Evolutionary conservation across 1,140 invertebrate species (phyloP).

Genomic region (Hydropsyche tenuis): DNA sequence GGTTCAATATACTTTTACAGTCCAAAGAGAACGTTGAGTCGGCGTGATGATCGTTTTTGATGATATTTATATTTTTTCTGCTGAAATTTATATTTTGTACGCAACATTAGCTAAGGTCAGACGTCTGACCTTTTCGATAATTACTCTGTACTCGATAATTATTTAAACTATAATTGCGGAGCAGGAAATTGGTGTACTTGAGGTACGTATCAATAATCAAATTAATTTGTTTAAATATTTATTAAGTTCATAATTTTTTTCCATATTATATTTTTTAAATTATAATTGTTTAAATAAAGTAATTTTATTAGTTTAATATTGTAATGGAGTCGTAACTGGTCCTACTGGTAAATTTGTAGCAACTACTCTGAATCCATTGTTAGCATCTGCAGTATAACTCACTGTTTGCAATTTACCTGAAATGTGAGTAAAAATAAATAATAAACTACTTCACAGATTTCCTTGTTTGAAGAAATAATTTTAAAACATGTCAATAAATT

Average conservation of each 20-base stretch:
- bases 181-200: too few relatives aligned
- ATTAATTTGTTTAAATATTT: too few relatives aligned
- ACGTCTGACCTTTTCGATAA: slow-evolving; percentile 28
- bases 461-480: too few relatives aligned
- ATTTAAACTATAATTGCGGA: background rate
- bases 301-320: background rate
- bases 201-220: too few relatives aligned
- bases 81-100: slow-evolving; percentile 10
- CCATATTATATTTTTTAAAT: background rate
- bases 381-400: slow-evolving; percentile 65
- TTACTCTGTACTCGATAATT: background rate
- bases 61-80: background rate
- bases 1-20: too few relatives aligned
- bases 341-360: slow-evolving; percentile 65
- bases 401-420: slow-evolving; percentile 61
- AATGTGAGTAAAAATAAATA: slow-evolving; percentile 10
- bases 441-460: too few relatives aligned
- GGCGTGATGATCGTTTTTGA: too few relatives aligned
- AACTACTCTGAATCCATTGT: slow-evolving; percentile 65
- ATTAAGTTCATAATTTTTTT: background rate
- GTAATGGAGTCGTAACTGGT: slow-evolving; percentile 21
- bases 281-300: background rate
- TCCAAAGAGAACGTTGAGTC: too few relatives aligned
- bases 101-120: slow-evolving; percentile 27
- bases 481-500: too few relatives aligned